Evolutionary conservation across 1,140 invertebrate genomes (phyloP).

Genomic region (Lethocerus indicus): DNA sequence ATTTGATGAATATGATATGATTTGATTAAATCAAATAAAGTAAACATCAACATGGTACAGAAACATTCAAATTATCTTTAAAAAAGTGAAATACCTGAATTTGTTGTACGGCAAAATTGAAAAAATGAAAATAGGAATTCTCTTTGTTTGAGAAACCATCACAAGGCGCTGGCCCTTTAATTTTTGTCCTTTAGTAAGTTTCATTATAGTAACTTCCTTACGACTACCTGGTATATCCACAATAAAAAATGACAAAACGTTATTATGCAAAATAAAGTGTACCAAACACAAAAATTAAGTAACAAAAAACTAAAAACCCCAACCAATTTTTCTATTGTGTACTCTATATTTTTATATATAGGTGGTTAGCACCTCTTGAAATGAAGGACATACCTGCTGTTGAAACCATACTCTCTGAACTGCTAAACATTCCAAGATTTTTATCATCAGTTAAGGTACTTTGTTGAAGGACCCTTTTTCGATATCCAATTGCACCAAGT

Average conservation of each 20-base stretch:
- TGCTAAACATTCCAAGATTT: slow-evolving; percentile 9
- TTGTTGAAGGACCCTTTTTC: slow-evolving; percentile 8
- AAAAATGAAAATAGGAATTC: slow-evolving; percentile 14
- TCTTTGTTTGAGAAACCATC: slow-evolving; percentile 19
- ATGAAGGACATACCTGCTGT: slow-evolving; percentile 3
- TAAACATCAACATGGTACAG: neutral
- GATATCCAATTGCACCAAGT: neutral
- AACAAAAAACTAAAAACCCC: no score
- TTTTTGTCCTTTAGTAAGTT: slow-evolving; percentile 10
- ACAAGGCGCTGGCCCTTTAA: slow-evolving; percentile 10
- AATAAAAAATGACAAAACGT: neutral
- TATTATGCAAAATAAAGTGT: neutral
- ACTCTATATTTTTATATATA: no score
- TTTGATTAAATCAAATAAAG: neutral
- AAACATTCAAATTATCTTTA: neutral
- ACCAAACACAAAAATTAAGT: no score
- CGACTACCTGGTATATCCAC: slow-evolving; percentile 1
- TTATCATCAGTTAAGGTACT: slow-evolving; percentile 8
- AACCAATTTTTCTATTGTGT: no score
- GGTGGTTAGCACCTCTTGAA: no score
- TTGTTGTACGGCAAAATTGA: slow-evolving; percentile 11
- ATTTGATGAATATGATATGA: neutral
- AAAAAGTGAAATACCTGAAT: slow-evolving; percentile 10
- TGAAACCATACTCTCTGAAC: slow-evolving; percentile 12
- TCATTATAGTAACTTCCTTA: slow-evolving; percentile 12